Evolutionary conservation across 2,888 invertebrate species (phyloP), one percentile per base, ranked within the genome.

Genomic region (Euphydryas editha): DNA sequence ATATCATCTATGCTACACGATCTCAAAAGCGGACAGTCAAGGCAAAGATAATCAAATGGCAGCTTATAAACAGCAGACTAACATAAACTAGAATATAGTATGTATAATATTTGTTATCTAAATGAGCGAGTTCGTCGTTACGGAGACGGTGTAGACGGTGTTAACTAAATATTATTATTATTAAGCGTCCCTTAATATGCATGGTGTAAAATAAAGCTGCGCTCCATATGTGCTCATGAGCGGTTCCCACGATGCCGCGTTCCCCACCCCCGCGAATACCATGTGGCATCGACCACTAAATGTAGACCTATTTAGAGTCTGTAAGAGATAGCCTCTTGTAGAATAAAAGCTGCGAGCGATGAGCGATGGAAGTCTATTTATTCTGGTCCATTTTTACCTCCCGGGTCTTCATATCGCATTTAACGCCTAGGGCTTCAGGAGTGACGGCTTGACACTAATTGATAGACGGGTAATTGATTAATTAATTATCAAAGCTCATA

Each of bases 351-450:
- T 60, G 65, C 61, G 54, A 73, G 46, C 51, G 30, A 59, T 65
- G 61, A 59, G 62, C 72, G 66, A 68, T 68, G 74, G 68, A 76
- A 86, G 51, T 83, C 87, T 74, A 60, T 61, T 70, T 75, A 73
- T 2, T 44, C 63, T 87, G 87, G 90, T 77, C 51, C 62, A 72
- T 73, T 74, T 81, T 83, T 88, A 88, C 89, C 90, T 87, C 91
- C 90, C 86, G 86, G 86, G 84, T 81, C 83, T 84, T 84, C 80
- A 78, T 81, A 79, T 80, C 78, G 77, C 79, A 80, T 84, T 86
- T 85, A 80, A 81, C 84, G 86, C 83, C 84, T 88, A 90, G 83
- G 88, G 91, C 85, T 92, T 91, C 90, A 86, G 86, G 76, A 80
- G 77, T 81, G 84, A 82, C 80, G 82, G 77, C 70, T 78, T 72